Evolutionary conservation across 2,888 invertebrate genomes (phyloP).

Genomic region (Drosophila formosana): DNA sequence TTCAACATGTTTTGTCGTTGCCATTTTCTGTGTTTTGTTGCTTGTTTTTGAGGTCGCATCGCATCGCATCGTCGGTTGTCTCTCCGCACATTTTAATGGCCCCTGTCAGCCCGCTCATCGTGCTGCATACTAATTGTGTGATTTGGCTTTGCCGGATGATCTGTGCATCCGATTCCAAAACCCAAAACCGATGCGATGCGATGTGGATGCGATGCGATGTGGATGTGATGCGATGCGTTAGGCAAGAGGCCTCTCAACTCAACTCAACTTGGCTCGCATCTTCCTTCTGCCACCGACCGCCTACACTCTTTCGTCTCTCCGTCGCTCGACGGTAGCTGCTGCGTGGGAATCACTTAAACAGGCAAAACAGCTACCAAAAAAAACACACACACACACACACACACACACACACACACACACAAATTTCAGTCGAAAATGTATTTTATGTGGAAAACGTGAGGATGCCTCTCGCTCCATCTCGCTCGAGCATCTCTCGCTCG

Average conservation of each 20-base stretch:
- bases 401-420: constrained; percentile 15
- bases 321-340: constrained; percentile 44
- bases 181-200: constrained; percentile 32
- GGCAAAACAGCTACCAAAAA: constrained; percentile 65
- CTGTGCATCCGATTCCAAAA: constrained; percentile 67
- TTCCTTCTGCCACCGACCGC: constrained; percentile 14
- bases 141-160: constrained; percentile 49
- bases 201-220: constrained; percentile 39
- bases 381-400: constrained; percentile 14
- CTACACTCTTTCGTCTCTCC: constrained; percentile 15
- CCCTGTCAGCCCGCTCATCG: constrained; percentile 48
- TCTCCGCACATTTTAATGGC: constrained; percentile 74
- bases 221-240: constrained; percentile 59
- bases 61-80: constrained; percentile 10
- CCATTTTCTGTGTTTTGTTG: constrained; percentile 54
- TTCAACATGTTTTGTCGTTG: constrained; percentile 46
- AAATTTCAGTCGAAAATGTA: constrained; percentile 78
- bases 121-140: constrained; percentile 68
- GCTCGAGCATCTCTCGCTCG: constrained; percentile 1
- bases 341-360: constrained; percentile 73
- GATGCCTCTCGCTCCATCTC: constrained; percentile 70
- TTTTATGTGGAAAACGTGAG: constrained; percentile 84
- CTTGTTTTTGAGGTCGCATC: constrained; percentile 65
- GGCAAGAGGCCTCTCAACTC: constrained; percentile 26
- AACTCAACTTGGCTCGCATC: constrained; percentile 9